A percentile compares a stretch with the other conserved stretches of the same genome.
Evolutionary conservation across 2,113 vertebrate species (phyloP).

Genomic region (Anolis sagrei): DNA sequence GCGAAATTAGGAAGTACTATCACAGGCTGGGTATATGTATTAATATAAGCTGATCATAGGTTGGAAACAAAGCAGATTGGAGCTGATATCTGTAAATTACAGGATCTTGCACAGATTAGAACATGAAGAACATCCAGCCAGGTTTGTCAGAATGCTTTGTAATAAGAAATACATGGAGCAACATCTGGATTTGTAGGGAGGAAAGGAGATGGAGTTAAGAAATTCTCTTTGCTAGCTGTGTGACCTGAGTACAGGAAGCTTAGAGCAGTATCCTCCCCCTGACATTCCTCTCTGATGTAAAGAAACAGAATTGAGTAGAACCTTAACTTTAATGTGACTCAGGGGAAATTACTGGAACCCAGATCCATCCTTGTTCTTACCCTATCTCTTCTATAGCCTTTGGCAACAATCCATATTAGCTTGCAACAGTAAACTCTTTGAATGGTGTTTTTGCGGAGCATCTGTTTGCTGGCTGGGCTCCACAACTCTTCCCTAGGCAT

Average conservation of each 20-base stretch:
- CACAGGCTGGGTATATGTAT: too few relatives aligned
- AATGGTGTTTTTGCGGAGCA: background rate
- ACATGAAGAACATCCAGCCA: background rate
- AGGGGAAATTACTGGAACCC: background rate
- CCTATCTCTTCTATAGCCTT: background rate
- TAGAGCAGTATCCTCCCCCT: background rate
- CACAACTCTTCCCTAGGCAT: background rate
- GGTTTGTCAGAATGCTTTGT: constrained; percentile 8
- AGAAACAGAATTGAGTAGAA: constrained; percentile 29
- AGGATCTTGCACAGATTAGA: too few relatives aligned
- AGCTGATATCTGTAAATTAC: too few relatives aligned
- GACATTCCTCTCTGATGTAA: constrained; percentile 9
- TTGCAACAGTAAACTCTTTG: constrained; percentile 4
- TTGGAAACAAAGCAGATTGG: too few relatives aligned
- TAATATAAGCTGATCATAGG: too few relatives aligned
- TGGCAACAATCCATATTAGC: background rate
- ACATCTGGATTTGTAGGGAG: constrained; percentile 3
- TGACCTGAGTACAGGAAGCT: constrained; percentile 5
- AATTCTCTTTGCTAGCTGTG: background rate
- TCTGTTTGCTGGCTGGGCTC: background rate
- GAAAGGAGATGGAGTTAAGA: background rate
- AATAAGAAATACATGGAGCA: constrained; percentile 39
- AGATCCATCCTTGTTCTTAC: background rate
- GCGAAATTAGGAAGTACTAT: too few relatives aligned
- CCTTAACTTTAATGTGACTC: background rate